Evolutionary conservation across 1,140 invertebrate genomes (phyloP).

Genomic region (Drosophila teissieri): DNA sequence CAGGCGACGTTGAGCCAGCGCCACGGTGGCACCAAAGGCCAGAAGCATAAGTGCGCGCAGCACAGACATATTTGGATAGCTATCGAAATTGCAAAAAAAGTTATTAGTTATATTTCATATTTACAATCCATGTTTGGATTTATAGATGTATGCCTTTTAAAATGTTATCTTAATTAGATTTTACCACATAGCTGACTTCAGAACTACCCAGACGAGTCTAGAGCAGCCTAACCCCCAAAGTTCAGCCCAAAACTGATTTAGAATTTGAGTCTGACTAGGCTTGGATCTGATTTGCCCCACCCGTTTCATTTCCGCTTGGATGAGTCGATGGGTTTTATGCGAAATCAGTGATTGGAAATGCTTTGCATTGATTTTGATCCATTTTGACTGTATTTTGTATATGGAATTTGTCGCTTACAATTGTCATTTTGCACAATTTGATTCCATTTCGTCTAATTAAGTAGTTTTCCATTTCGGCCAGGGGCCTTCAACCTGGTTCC

Average conservation of each 20-base stretch:
- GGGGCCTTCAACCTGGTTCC: slow-evolving; percentile 52
- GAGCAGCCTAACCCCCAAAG: slow-evolving; percentile 18
- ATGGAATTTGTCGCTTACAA: slow-evolving; percentile 65
- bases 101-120: not conserved
- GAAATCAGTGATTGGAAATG: slow-evolving; percentile 81
- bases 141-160: no score
- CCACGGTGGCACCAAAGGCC: slow-evolving; percentile 88
- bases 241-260: slow-evolving; percentile 47
- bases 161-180: no score
- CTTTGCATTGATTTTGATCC: slow-evolving; percentile 70
- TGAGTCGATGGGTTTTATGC: slow-evolving; percentile 58
- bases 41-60: slow-evolving; percentile 86
- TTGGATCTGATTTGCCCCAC: slow-evolving; percentile 29
- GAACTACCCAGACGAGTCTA: slow-evolving; percentile 3
- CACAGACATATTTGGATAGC: slow-evolving; percentile 62
- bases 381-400: slow-evolving; percentile 67
- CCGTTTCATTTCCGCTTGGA: slow-evolving; percentile 65
- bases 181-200: no score
- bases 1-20: slow-evolving; percentile 91
- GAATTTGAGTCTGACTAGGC: slow-evolving; percentile 35
- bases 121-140: no score
- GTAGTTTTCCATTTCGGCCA: slow-evolving; percentile 68
- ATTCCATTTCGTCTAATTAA: slow-evolving; percentile 70
- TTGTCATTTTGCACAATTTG: slow-evolving; percentile 58
- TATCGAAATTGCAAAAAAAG: not conserved